Percentiles rank a stretch among this genome's conserved stretches.
phyloP scores from a whole-genome alignment of 2,113 vertebrate genomes.

The Thinocorus orbignyianus region DNA sequence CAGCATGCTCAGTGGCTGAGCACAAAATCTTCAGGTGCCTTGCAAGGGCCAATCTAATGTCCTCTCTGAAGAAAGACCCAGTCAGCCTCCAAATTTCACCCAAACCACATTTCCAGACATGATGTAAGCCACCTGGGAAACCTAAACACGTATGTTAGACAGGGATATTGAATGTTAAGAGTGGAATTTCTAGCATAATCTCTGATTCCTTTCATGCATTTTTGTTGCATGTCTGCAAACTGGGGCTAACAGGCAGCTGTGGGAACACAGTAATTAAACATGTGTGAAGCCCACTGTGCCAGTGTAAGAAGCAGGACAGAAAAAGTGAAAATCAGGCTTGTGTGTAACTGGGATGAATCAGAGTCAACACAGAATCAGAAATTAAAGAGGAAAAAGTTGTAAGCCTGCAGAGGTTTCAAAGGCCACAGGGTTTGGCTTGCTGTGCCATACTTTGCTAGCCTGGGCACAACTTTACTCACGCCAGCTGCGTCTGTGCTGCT shows the following conservation, averaged over 20 bases:
- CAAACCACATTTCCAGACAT: not conserved
- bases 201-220: not conserved
- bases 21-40: not conserved
- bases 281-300: not conserved
- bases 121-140: not conserved
- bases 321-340: not conserved
- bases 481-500: not conserved
- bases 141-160: not conserved
- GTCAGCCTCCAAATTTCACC: not conserved
- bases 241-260: not conserved
- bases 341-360: not conserved
- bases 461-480: not conserved
- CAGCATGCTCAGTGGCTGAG: accelerated
- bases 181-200: not conserved
- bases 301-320: not conserved
- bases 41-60: not conserved
- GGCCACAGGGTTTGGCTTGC: not conserved
- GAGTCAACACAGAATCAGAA: not conserved
- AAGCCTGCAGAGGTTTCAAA: not conserved
- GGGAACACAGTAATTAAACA: not conserved
- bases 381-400: not conserved
- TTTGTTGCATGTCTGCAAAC: not conserved
- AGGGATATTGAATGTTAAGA: not conserved
- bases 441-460: not conserved
- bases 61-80: not conserved